These are phyloP conservation scores for Cantharis lateralis DNA, from an alignment of 2,888 invertebrate species.

Conservation along the genomic window DNA sequence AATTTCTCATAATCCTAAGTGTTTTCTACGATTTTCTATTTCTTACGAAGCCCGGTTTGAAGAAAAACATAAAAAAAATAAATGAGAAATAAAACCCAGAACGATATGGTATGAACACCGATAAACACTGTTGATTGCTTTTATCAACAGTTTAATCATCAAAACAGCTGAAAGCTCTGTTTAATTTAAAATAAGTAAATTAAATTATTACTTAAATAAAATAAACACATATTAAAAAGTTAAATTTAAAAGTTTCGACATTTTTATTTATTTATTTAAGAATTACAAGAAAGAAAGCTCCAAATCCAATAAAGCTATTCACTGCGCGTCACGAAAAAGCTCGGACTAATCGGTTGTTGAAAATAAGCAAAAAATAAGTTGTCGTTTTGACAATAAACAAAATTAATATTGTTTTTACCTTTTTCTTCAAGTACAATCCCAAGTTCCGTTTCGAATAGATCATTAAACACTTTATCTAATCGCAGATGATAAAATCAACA, in stretches of 20 bases:
- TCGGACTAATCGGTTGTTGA: constrained; percentile 22
- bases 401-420: constrained; percentile 23
- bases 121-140: background rate
- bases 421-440: constrained; percentile 17
- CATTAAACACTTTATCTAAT: constrained; percentile 20
- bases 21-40: background rate
- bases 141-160: background rate
- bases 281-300: background rate
- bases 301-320: constrained; percentile 25
- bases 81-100: background rate
- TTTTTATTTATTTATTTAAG: background rate
- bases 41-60: background rate
- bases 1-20: constrained; percentile 14
- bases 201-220: background rate
- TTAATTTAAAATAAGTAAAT: background rate
- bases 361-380: constrained; percentile 21
- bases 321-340: constrained; percentile 21
- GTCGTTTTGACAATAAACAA: constrained; percentile 11
- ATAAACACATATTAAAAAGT: background rate
- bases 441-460: constrained; percentile 21
- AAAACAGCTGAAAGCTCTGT: background rate
- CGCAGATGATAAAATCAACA: constrained; percentile 17
- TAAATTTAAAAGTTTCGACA: background rate
- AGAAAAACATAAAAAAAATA: background rate
- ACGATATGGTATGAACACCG: background rate